Evolutionary conservation across 2,113 vertebrate genomes (phyloP).

Genomic region (Formicarius rufipectus): DNA sequence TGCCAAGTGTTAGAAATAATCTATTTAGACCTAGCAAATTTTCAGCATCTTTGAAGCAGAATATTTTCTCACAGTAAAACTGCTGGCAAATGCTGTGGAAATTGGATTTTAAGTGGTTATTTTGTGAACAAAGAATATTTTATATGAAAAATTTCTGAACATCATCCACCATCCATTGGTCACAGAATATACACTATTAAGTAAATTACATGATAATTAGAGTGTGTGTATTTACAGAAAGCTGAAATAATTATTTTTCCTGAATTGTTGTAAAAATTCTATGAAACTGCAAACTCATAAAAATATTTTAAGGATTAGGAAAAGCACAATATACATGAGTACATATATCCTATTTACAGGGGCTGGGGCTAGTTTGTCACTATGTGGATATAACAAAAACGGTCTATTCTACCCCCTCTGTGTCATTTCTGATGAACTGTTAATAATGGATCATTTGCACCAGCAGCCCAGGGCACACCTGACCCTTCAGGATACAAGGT

Average conservation of each 20-base stretch:
- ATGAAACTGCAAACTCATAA: background rate
- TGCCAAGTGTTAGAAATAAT: background rate
- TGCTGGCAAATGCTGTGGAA: background rate
- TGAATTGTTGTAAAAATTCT: background rate
- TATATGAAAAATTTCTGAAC: background rate
- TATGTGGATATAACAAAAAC: too few species aligned
- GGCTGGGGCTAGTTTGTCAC: too few species aligned
- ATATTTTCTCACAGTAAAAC: background rate
- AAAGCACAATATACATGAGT: background rate
- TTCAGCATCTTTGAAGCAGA: background rate
- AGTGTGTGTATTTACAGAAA: background rate
- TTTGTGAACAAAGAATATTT: background rate
- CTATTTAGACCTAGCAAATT: background rate
- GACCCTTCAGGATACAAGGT: too few species aligned
- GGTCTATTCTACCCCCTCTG: too few species aligned
- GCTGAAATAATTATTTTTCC: background rate
- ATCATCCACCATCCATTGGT: background rate
- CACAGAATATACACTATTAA: background rate
- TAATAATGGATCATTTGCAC: too few species aligned
- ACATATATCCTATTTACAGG: too few species aligned
- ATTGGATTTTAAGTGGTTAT: conserved; percentile 7
- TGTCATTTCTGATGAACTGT: too few species aligned
- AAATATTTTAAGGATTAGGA: background rate
- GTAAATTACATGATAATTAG: background rate
- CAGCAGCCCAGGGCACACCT: too few species aligned